phyloP scores from a whole-genome alignment of 1,140 invertebrate species.

The Calephelis virginiensis region DNA sequence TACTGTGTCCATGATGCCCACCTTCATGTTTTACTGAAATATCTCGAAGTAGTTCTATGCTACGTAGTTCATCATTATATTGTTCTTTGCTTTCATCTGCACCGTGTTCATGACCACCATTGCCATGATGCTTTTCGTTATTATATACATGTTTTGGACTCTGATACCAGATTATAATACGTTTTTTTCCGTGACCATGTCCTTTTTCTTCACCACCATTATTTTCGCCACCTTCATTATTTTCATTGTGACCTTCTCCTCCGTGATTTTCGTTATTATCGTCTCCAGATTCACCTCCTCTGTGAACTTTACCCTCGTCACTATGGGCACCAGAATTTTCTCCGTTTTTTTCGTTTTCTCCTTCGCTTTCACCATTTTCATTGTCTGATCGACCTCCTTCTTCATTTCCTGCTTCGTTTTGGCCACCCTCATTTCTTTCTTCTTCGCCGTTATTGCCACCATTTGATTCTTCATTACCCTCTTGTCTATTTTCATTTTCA shows the following conservation, averaged over 20 bases:
- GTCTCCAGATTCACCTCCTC: neutral
- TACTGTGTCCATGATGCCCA: neutral
- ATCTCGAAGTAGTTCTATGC: neutral
- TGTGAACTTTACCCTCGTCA: neutral
- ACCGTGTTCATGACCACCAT: too few species aligned
- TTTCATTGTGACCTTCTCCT: neutral
- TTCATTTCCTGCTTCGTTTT: neutral
- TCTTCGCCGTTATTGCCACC: slow-evolving; percentile 3
- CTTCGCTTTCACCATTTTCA: neutral
- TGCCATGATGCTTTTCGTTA: neutral
- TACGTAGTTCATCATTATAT: neutral
- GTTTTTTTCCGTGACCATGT: slow-evolving; percentile 1
- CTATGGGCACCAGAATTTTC: neutral
- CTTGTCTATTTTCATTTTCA: slow-evolving; percentile 12
- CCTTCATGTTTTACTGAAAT: slow-evolving; percentile 1
- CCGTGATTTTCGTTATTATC: neutral
- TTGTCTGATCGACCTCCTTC: neutral
- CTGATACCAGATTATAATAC: neutral
- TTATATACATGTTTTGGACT: neutral
- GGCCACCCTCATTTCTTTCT: neutral
- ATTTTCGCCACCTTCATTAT: neutral
- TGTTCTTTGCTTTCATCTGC: neutral
- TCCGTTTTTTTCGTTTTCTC: neutral
- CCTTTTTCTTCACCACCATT: too few species aligned
- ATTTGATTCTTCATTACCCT: slow-evolving; percentile 10